Conservation (phyloP, 2,797 vertebrate genomes). For the Trachops cirrhosus region DNA sequence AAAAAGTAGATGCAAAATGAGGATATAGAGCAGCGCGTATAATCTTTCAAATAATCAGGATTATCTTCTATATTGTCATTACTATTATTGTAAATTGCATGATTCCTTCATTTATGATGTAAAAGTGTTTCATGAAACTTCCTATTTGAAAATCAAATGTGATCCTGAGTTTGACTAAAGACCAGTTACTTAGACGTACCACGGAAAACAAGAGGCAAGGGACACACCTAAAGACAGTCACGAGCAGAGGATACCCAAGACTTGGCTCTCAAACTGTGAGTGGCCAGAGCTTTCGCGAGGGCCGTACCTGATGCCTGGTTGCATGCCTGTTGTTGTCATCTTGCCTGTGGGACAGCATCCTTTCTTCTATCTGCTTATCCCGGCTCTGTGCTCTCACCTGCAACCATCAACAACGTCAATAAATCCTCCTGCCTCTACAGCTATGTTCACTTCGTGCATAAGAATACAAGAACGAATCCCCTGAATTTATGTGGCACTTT, state of each 20-base stretch:
- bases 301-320: constrained; percentile 95
- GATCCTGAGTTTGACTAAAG: constrained; percentile 37
- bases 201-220: constrained; percentile 28
- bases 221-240: neutral
- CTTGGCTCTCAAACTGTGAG: constrained; percentile 41
- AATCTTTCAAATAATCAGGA: neutral
- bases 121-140: constrained; percentile 6
- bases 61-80: neutral
- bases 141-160: constrained; percentile 24
- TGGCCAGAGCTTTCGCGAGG: constrained; percentile 63
- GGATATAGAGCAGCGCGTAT: neutral
- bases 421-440: constrained; percentile 68
- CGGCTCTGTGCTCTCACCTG: constrained; percentile 97
- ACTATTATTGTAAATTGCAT: neutral
- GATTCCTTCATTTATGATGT: neutral
- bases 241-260: neutral
- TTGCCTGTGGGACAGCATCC: constrained; percentile 91
- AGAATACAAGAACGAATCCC: constrained; percentile 29
- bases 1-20: neutral
- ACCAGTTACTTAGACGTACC: neutral
- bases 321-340: constrained; percentile 96
- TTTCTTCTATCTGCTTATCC: constrained; percentile 97
- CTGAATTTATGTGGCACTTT: neutral
- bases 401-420: constrained; percentile 79
- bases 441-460: constrained; percentile 51